Conservation (phyloP, 2,888 invertebrate species). For the Gymnocheta viridis region DNA sequence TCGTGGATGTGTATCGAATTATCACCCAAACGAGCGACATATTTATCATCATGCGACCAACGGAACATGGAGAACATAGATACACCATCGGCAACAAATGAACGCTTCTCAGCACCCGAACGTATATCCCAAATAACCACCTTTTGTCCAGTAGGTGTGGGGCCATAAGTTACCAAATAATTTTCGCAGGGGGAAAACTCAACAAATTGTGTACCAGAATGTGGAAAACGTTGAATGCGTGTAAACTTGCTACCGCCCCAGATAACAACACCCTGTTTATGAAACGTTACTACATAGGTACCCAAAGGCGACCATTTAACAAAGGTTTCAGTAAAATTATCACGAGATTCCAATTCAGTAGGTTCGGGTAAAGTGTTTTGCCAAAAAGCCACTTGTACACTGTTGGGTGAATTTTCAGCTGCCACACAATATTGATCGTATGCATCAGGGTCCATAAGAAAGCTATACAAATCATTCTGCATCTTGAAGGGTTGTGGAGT, state of each 20-base stretch:
- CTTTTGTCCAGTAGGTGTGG: constrained; percentile 89
- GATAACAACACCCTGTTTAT: constrained; percentile 95
- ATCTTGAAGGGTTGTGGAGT: constrained; percentile 94
- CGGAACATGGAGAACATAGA: constrained; percentile 97
- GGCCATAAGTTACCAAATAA: constrained; percentile 97
- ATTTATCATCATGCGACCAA: constrained; percentile 98
- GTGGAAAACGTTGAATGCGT: constrained; percentile 95
- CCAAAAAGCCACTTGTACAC: constrained; percentile 92
- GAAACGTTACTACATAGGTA: constrained; percentile 97
- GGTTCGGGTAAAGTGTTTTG: constrained; percentile 95
- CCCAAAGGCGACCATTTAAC: constrained; percentile 99
- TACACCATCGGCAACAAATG: constrained; percentile 93
- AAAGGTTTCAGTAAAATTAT: constrained; percentile 97
- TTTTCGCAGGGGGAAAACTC: constrained; percentile 99
- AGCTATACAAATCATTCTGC: constrained; percentile 95
- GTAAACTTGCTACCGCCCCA: constrained; percentile 98
- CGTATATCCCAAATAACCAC: constrained; percentile 98
- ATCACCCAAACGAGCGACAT: constrained; percentile 93
- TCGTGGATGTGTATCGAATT: constrained; percentile 96
- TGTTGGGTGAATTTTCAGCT: constrained; percentile 89
- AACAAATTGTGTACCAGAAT: constrained; percentile 95
- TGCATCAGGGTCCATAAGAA: constrained; percentile 95
- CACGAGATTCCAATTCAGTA: constrained; percentile 89
- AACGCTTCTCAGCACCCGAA: constrained; percentile 95
- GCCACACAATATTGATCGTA: constrained; percentile 97